Evolutionary conservation across 2,113 vertebrate species (phyloP).

Genomic region (Chiloscyllium plagiosum): DNA sequence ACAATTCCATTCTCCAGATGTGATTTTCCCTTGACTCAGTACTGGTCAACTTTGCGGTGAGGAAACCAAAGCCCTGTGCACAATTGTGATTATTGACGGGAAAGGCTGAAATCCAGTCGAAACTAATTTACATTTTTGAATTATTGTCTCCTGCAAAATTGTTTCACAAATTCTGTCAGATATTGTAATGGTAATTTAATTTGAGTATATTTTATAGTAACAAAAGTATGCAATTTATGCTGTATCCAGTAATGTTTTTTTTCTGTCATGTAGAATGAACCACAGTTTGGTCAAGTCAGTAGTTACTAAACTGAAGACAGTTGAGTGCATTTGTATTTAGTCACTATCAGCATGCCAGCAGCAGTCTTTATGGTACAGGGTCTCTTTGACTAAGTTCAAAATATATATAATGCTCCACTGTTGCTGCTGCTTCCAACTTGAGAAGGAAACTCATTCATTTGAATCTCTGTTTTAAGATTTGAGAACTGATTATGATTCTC

Average conservation of each 20-base stretch:
- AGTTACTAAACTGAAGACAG: neutral
- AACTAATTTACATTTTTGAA: neutral
- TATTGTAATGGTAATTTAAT: neutral
- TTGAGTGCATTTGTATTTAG: neutral
- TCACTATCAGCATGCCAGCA: neutral
- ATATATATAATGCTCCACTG: neutral
- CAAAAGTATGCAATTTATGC: neutral
- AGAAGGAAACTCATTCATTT: slow-evolving; percentile 13
- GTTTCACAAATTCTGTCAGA: neutral
- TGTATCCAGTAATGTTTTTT: neutral
- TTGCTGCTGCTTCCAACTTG: neutral
- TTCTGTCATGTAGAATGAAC: neutral
- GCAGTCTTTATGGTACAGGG: slow-evolving; percentile 12
- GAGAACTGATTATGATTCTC: neutral
- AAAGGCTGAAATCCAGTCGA: neutral
- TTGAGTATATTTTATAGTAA: neutral
- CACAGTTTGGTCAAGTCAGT: neutral
- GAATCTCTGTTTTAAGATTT: neutral
- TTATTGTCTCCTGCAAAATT: too few relatives aligned
- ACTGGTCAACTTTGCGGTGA: neutral
- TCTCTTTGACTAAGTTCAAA: slow-evolving; percentile 1
- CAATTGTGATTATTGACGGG: neutral
- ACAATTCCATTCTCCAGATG: neutral
- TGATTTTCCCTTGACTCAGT: neutral
- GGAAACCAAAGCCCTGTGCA: neutral